Base-by-base conservation (phyloP, 2,113 vertebrate species). In the Scortum barcoo region DNA sequence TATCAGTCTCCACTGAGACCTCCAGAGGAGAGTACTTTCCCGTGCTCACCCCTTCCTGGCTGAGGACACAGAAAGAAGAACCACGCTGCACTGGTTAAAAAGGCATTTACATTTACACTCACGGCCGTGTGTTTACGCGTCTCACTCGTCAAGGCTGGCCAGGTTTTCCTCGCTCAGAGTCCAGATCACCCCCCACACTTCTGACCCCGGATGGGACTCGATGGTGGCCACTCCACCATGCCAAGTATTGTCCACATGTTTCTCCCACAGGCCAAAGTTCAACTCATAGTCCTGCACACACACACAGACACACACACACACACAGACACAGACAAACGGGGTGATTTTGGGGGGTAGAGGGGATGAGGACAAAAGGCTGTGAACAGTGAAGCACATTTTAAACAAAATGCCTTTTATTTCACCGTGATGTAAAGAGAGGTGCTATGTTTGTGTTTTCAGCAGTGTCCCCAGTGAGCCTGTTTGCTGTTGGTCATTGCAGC, bases 121-220 rank as follows among this genome's bases (percentile, higher is more conserved):
- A 71, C 36, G 46, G 28, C 24, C 78, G 68, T 30, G 46, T 24
- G 9, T 63, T 13, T 54, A n/a, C 28, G 53, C 12, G 13, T 83
- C 92, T 95, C 95, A 98, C 97, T 95, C 85, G 94, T 99, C 95
- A 4, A 96, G 90, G 82, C 76, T 93, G 65, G 65, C 69, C 62
- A 97, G 90, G 93, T 97, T 88, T 81, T 94, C 92, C 33, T 90
- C 26, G 80, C 90, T 95, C 93, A 99, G 88, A 92, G 93, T 96
- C 98, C 98, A 99, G n/a, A 98, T 92, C 7, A 97, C 92, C 50
- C 98, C 98, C 97, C 97, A 99, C 0, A 99, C 97, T 82, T 97
- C 96, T 0, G 96, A 94, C 38, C 96, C 96, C 1, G 95, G 96
- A 86, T 94, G 95, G 67, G 92, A 84, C 80, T 93, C 88, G 83